Evolutionary conservation across 2,113 vertebrate species (phyloP).

Genomic region (Campylomormyrus tamandua): DNA sequence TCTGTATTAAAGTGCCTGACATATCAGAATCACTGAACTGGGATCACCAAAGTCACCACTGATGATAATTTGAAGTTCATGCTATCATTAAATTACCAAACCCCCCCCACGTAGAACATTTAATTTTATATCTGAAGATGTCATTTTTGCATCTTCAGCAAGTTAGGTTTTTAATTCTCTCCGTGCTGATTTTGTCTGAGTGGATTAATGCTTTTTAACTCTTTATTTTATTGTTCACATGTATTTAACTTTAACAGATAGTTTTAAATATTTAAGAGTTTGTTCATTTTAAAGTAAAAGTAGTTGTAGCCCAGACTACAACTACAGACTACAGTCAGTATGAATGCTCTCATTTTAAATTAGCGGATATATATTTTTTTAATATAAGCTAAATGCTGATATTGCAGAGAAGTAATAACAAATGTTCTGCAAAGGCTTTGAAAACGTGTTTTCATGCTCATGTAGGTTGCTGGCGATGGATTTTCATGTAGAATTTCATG

Average conservation of each 20-base stretch:
- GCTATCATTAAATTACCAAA: constrained; percentile 14
- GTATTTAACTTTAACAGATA: background rate
- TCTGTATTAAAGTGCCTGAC: background rate
- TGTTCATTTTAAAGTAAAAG: background rate
- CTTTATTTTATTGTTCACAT: background rate
- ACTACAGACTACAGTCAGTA: background rate
- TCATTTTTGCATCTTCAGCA: background rate
- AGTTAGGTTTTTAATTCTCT: background rate
- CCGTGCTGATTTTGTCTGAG: background rate
- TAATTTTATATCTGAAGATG: constrained; percentile 34
- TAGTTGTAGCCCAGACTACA: background rate
- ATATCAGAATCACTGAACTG: background rate
- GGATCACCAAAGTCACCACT: background rate
- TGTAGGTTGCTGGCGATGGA: background rate
- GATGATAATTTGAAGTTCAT: constrained; percentile 36
- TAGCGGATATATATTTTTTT: background rate
- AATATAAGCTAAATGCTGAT: background rate
- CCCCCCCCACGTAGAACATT: constrained; percentile 24
- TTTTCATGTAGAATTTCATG: background rate
- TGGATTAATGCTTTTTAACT: background rate
- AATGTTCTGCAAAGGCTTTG: background rate
- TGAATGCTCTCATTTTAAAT: background rate
- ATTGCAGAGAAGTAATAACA: background rate
- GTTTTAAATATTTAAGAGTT: background rate
- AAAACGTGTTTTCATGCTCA: background rate